A percentile compares a stretch with the other conserved stretches of the same genome.
These are phyloP conservation scores for Nerophis lumbriciformis DNA, from an alignment of 2,113 vertebrate genomes.

Conservation along the genomic window DNA sequence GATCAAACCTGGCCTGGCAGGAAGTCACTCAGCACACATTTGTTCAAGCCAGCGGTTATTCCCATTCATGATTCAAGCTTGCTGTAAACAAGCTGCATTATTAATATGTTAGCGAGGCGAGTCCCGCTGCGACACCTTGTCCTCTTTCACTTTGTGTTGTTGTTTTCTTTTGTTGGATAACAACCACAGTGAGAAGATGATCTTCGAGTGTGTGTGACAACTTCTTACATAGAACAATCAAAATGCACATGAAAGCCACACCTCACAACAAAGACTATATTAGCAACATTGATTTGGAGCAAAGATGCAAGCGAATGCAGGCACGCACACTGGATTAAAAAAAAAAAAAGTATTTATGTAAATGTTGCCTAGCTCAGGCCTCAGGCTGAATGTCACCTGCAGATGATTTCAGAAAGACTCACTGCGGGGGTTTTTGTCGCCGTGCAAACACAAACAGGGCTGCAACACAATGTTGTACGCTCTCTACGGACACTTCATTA, in stretches of 20 bases:
- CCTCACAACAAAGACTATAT: constrained; percentile 26
- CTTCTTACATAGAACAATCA: no score
- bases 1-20: constrained; percentile 7
- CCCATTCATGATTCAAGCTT: constrained; percentile 54
- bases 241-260: not conserved
- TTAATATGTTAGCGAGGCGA: constrained; percentile 45
- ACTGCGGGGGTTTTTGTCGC: constrained; percentile 21
- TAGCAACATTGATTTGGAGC: constrained; percentile 40
- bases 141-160: constrained; percentile 22
- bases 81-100: constrained; percentile 53
- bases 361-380: constrained; percentile 38
- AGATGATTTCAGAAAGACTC: constrained; percentile 34
- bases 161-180: not conserved
- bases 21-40: constrained; percentile 2
- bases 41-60: constrained; percentile 8
- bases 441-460: constrained; percentile 10
- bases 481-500: no score
- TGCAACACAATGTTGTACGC: not conserved
- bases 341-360: constrained; percentile 44
- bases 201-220: no score
- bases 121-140: constrained; percentile 17
- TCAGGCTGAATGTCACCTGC: constrained; percentile 32
- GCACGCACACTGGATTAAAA: not conserved
- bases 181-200: not conserved
- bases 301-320: constrained; percentile 2